Percentiles rank a stretch among this genome's conserved stretches.
Evolutionary conservation across 2,797 vertebrate genomes (phyloP).

Genomic region (Helicolenus hilgendorfi): DNA sequence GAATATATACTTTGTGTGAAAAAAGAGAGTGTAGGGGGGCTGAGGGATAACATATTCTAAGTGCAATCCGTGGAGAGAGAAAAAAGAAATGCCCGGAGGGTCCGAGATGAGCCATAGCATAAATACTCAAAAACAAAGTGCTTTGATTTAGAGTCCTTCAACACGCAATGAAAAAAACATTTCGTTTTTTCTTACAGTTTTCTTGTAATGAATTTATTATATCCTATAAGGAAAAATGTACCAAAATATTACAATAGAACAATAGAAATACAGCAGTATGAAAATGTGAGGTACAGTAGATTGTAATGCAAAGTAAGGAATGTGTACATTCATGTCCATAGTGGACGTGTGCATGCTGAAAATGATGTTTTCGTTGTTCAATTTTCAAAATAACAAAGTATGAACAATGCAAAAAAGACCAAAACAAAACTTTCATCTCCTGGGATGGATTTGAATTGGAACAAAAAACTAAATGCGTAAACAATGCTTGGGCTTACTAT

Average conservation of each 20-base stretch:
- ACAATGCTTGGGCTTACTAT: slow-evolving; percentile 1
- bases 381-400: not conserved
- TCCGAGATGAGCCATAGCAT: slow-evolving; percentile 5
- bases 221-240: not conserved
- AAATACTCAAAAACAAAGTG: slow-evolving; percentile 34
- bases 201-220: not conserved
- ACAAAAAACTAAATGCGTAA: not conserved
- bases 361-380: not conserved
- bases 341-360: slow-evolving; percentile 1
- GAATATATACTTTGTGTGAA: slow-evolving; percentile 67
- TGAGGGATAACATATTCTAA: slow-evolving; percentile 51
- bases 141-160: slow-evolving; percentile 17
- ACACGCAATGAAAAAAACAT: not conserved
- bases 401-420: not conserved
- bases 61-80: slow-evolving; percentile 7
- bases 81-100: slow-evolving; percentile 6
- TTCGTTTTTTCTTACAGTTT: not conserved
- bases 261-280: too few species aligned
- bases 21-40: slow-evolving; percentile 30
- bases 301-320: not conserved
- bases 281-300: not conserved
- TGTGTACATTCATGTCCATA: not conserved
- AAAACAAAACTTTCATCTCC: not conserved
- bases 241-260: not conserved
- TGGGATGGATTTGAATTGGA: not conserved